phyloP scores from a whole-genome alignment of 1,140 invertebrate species.

The Zaprionus ghesquierei region DNA sequence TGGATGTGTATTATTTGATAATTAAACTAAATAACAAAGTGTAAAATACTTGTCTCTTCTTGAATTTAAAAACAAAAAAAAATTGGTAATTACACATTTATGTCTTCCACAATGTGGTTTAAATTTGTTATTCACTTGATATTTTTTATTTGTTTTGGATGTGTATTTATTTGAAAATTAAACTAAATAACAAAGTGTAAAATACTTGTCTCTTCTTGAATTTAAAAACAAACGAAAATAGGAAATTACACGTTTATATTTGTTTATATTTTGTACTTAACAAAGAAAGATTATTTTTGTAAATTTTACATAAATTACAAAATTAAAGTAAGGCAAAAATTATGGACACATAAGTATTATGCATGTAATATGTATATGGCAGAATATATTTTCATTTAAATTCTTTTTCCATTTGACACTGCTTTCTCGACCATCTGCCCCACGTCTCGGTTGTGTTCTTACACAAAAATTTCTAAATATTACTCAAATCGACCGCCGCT shows the following conservation, averaged over 20 bases:
- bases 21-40: neutral
- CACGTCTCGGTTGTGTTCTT: conserved; percentile 16
- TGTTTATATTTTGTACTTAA: conserved; percentile 9
- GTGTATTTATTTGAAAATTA: neutral
- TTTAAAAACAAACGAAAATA: neutral
- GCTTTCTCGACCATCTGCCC: conserved; percentile 8
- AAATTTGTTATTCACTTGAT: conserved; percentile 6
- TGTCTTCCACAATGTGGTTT: neutral
- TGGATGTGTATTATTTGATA: neutral
- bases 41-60: neutral
- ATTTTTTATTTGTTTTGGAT: conserved; percentile 2
- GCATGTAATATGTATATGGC: conserved; percentile 50
- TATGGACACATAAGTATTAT: conserved; percentile 30
- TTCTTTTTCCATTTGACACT: neutral
- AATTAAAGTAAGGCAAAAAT: conserved; percentile 22
- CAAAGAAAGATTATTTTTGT: neutral
- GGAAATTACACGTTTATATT: neutral
- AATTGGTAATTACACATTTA: neutral
- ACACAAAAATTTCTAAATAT: conserved; percentile 20
- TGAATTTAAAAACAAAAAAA: neutral
- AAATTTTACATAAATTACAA: conserved; percentile 24
- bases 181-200: neutral
- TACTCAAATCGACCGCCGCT: conserved; percentile 10
- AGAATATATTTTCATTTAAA: conserved; percentile 10
- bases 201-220: neutral